Conservation (phyloP, 2,113 vertebrate genomes). For the Ailurus styani region DNA sequence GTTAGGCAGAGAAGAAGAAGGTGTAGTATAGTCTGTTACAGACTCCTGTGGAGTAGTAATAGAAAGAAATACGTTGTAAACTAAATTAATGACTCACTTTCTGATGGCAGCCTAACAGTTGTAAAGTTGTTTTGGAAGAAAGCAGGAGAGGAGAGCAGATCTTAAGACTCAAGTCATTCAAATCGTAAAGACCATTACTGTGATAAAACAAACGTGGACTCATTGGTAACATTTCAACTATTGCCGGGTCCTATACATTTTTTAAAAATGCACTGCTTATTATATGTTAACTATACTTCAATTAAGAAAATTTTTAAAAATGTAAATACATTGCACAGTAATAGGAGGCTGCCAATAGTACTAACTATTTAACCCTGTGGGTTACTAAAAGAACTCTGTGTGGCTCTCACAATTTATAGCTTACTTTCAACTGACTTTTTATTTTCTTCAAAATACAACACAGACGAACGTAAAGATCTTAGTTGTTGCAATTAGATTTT, state of each 20-base stretch:
- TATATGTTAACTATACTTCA: neutral
- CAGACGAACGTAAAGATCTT: neutral
- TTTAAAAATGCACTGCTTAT: neutral
- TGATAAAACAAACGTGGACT: neutral
- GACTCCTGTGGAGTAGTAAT: conserved; percentile 87
- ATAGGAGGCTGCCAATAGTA: neutral
- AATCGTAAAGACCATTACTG: neutral
- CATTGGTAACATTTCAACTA: neutral
- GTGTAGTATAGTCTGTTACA: conserved; percentile 97
- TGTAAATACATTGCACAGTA: neutral
- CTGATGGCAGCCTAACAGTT: neutral
- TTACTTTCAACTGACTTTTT: neutral
- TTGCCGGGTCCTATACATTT: neutral
- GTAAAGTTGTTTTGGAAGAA: neutral
- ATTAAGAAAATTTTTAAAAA: neutral
- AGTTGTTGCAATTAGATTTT: neutral
- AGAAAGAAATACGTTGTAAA: conserved; percentile 74
- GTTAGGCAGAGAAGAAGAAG: conserved; percentile 93
- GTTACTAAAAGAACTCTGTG: neutral
- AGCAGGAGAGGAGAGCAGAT: neutral
- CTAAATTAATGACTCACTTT: conserved; percentile 42
- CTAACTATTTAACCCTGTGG: neutral
- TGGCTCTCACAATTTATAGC: neutral
- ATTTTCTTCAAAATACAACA: neutral
- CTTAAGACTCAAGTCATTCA: neutral